Conservation (phyloP, 2,113 vertebrate genomes). For the Hydropotes inermis region DNA sequence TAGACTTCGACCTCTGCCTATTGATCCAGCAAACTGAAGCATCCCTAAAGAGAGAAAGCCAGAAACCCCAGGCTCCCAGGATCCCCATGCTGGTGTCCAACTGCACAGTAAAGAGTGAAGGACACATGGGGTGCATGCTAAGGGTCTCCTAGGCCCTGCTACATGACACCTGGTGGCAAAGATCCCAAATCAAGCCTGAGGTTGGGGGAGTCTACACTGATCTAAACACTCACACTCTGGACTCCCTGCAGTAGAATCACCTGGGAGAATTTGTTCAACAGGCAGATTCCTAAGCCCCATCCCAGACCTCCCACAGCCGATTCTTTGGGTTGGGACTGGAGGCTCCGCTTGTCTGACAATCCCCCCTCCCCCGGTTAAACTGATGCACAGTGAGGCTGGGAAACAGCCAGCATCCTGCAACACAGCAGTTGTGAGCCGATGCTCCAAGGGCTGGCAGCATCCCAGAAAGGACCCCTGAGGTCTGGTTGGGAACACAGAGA, state of each 20-base stretch:
- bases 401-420: not conserved
- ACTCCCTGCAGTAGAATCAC: not conserved
- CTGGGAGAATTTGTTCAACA: not conserved
- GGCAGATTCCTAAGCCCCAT: not conserved
- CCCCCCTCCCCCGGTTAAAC: accelerated
- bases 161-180: not conserved
- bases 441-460: not conserved
- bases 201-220: not conserved
- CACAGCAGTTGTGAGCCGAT: accelerated
- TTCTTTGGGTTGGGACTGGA: not conserved
- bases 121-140: not conserved
- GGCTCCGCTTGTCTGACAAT: not conserved
- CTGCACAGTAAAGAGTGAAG: not conserved
- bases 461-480: not conserved
- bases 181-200: not conserved
- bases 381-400: accelerated
- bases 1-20: constrained; percentile 42
- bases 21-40: constrained; percentile 60
- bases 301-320: not conserved
- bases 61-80: constrained; percentile 39
- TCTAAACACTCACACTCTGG: not conserved
- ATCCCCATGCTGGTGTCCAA: not conserved
- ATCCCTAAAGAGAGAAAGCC: constrained; percentile 37
- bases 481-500: not conserved
- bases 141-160: accelerated